These are phyloP conservation scores for Galemys pyrenaicus DNA, from an alignment of 2,113 vertebrate genomes.

Conservation along the genomic window DNA sequence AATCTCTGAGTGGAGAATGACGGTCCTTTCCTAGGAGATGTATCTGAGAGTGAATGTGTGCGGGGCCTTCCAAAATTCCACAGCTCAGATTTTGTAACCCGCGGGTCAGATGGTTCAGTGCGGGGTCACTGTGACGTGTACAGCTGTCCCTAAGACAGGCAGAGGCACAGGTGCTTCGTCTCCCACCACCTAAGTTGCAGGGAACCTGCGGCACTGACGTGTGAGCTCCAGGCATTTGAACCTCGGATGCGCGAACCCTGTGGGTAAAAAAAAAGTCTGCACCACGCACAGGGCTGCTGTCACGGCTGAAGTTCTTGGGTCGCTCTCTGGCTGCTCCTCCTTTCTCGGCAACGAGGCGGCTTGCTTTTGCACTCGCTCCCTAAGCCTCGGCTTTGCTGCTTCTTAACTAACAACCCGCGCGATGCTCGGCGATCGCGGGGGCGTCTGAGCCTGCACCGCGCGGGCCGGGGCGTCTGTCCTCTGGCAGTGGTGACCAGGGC, in stretches of 20 bases:
- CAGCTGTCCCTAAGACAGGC: conserved; percentile 41
- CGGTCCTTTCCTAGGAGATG: neutral
- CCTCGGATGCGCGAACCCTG: neutral
- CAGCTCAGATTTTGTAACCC: neutral
- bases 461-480: neutral
- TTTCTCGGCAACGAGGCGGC: neutral
- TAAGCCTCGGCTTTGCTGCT: neutral
- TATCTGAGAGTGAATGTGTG: neutral
- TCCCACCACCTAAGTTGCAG: neutral
- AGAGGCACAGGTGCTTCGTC: neutral
- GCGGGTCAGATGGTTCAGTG: neutral
- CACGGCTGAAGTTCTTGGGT: neutral
- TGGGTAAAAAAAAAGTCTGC: neutral
- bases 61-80: neutral
- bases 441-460: neutral
- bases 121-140: neutral
- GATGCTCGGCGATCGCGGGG: neutral
- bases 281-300: neutral
- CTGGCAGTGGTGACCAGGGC: neutral
- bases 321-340: neutral
- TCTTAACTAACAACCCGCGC: neutral
- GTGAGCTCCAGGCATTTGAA: neutral
- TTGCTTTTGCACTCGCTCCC: neutral
- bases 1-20: neutral
- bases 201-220: neutral